Conservation (phyloP, 1,140 invertebrate species). For the Drosophila varians region DNA sequence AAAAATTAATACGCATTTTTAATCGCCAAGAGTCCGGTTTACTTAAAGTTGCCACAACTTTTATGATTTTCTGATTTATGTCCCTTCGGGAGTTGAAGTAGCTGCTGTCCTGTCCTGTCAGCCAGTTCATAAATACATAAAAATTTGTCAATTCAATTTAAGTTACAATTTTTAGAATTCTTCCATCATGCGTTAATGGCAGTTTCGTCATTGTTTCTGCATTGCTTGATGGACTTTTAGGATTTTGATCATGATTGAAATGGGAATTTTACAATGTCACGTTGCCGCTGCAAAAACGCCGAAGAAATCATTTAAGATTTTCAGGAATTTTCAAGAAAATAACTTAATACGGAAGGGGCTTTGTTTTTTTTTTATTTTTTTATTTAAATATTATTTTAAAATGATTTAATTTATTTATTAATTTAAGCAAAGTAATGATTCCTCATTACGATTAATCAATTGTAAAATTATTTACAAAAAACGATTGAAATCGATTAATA, state of each 20-base stretch:
- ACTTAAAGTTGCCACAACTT: neutral
- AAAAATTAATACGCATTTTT: conserved; percentile 79
- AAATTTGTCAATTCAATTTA: conserved; percentile 82
- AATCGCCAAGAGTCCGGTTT: conserved; percentile 49
- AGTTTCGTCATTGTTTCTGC: conserved; percentile 37
- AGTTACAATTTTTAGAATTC: conserved; percentile 72
- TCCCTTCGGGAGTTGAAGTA: conserved; percentile 6
- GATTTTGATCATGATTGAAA: conserved; percentile 80
- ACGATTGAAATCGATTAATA: no score
- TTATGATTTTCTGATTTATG: conserved; percentile 57
- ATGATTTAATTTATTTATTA: no score
- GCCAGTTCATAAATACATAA: conserved; percentile 54
- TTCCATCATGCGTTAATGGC: conserved; percentile 21
- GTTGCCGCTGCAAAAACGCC: conserved; percentile 4
- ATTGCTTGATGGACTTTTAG: conserved; percentile 46
- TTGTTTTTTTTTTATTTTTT: no score
- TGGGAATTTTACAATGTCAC: conserved; percentile 58
- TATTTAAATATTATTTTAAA: no score
- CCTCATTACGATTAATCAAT: no score
- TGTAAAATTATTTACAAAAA: no score
- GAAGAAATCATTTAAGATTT: neutral
- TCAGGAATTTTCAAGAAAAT: neutral
- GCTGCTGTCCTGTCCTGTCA: neutral
- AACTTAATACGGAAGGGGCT: neutral
- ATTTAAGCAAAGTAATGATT: no score